Evolutionary conservation across 2,113 vertebrate species (phyloP).

Genomic region (Asarcornis scutulata): DNA sequence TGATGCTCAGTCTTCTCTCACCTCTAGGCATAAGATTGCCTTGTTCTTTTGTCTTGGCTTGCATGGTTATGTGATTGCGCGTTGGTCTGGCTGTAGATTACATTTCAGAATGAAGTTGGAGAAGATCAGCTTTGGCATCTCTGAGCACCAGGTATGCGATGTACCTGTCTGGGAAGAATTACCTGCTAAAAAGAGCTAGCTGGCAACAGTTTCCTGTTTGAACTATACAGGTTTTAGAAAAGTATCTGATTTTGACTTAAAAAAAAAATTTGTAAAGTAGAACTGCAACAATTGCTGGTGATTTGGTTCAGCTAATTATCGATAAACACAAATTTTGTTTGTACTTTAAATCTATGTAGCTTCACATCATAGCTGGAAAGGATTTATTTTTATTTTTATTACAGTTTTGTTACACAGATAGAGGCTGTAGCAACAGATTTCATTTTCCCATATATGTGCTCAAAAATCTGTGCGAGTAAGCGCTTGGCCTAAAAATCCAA

Average conservation of each 20-base stretch:
- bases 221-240: not conserved
- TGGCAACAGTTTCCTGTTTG: not conserved
- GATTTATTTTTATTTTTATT: not conserved
- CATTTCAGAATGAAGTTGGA: not conserved
- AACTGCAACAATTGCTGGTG: not conserved
- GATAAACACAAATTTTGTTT: not conserved
- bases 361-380: not conserved
- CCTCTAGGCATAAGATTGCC: fast-evolving
- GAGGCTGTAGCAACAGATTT: not conserved
- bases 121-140: not conserved
- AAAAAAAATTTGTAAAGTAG: not conserved
- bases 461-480: not conserved
- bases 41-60: not conserved
- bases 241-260: not conserved
- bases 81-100: not conserved
- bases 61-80: not conserved
- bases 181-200: not conserved
- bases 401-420: not conserved
- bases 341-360: not conserved
- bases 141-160: not conserved
- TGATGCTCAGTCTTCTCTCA: not conserved
- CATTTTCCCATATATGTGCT: fast-evolving
- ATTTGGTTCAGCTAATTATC: not conserved
- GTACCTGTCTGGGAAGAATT: not conserved
- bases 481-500: not conserved